Percentiles rank a stretch among this genome's conserved stretches.
These are phyloP conservation scores for Remorina albescens DNA, from an alignment of 2,797 vertebrate species.

Conservation along the genomic window DNA sequence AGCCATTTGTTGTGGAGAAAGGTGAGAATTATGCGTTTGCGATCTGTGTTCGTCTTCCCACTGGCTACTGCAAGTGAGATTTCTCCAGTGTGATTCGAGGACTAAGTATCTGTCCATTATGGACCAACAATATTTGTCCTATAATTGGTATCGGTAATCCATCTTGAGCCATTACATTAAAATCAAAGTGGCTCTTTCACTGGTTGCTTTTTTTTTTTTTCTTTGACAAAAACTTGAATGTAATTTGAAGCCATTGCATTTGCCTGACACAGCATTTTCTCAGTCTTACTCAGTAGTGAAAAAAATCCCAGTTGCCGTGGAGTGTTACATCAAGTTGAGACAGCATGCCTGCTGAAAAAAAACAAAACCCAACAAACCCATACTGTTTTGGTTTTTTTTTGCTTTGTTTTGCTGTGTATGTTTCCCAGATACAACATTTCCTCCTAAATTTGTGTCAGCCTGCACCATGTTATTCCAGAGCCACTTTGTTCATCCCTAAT, in stretches of 20 bases:
- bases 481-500: conserved; percentile 38
- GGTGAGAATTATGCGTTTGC: background rate
- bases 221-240: background rate
- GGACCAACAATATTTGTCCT: conserved; percentile 19
- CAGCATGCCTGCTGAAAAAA: conserved; percentile 1
- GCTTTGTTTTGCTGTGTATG: conserved; percentile 7
- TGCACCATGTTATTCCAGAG: background rate
- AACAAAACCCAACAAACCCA: background rate
- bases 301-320: background rate
- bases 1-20: background rate
- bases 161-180: background rate
- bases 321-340: conserved; percentile 13
- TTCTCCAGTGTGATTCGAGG: conserved; percentile 28
- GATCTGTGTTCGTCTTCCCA: background rate
- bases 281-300: background rate
- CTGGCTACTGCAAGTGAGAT: background rate
- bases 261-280: background rate
- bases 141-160: conserved; percentile 41
- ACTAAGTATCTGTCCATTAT: conserved; percentile 36
- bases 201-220: background rate
- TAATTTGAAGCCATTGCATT: background rate
- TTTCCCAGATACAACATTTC: conserved; percentile 26
- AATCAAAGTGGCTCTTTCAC: background rate
- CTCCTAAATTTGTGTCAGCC: conserved; percentile 21
- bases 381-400: conserved; percentile 31